Conservation (phyloP, 2,888 invertebrate species). For the Andrena camellia region DNA sequence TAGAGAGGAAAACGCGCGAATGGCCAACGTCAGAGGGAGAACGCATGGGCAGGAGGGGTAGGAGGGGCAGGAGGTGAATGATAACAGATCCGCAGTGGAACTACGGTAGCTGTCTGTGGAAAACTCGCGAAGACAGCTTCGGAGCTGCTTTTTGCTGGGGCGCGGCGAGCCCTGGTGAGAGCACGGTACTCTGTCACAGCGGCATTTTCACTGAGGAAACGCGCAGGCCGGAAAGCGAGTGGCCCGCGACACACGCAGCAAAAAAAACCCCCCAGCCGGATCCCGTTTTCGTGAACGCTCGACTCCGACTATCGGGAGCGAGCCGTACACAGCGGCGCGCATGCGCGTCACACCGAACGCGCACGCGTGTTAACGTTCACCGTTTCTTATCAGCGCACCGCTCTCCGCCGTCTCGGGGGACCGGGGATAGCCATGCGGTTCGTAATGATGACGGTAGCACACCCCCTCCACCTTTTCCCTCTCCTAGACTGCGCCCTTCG, state of each 20-base stretch:
- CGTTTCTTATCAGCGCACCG: constrained; percentile 72
- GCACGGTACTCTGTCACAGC: constrained; percentile 74
- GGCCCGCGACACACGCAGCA: constrained; percentile 52
- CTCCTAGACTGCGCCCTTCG: constrained; percentile 6
- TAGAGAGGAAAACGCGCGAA: constrained; percentile 41
- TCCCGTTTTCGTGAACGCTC: constrained; percentile 75
- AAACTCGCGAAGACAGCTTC: constrained; percentile 35
- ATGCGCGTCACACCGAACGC: constrained; percentile 64
- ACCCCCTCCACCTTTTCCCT: not conserved
- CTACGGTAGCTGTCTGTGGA: not conserved
- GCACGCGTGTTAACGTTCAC: constrained; percentile 21
- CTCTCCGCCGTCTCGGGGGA: constrained; percentile 34
- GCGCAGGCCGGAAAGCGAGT: constrained; percentile 60
- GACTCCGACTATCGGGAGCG: constrained; percentile 70
- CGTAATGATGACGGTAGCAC: not conserved
- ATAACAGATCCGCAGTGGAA: constrained; percentile 24
- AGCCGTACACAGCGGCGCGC: constrained; percentile 58
- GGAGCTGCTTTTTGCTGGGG: constrained; percentile 37
- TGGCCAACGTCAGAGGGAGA: constrained; percentile 7
- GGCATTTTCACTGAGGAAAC: constrained; percentile 76
- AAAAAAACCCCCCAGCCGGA: constrained; percentile 69
- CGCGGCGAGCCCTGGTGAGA: constrained; percentile 65
- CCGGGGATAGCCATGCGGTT: constrained; percentile 15
- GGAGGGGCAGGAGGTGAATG: constrained; percentile 7
- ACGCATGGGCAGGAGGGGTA: constrained; percentile 2